A percentile compares a stretch with the other conserved stretches of the same genome.
Conservation (phyloP, 2,888 invertebrate genomes). For the Nymphalis urticae region DNA sequence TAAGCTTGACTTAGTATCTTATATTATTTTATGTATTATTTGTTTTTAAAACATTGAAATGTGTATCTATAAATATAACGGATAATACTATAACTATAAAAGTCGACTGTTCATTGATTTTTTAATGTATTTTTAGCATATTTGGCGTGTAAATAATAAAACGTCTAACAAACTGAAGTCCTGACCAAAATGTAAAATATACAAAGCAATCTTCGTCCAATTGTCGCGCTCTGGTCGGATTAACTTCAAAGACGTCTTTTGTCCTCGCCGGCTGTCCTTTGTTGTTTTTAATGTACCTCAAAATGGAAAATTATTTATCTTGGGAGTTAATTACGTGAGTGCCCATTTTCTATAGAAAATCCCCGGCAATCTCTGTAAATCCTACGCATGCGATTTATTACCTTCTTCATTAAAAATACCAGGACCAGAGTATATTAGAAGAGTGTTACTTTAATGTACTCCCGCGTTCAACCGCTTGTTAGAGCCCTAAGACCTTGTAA, state of each 20-base stretch:
- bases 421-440: conserved; percentile 48
- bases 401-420: conserved; percentile 38
- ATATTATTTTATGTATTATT: no score
- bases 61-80: no score
- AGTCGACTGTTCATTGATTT: no score
- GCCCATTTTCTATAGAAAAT: conserved; percentile 25
- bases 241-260: conserved; percentile 50
- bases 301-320: conserved; percentile 37
- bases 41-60: no score
- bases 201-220: conserved; percentile 45
- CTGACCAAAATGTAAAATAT: conserved; percentile 43
- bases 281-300: conserved; percentile 42
- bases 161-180: conserved; percentile 1
- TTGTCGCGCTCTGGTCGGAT: conserved; percentile 46
- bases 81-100: no score
- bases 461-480: conserved; percentile 30
- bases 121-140: no score
- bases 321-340: conserved; percentile 35
- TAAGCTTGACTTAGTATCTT: no score
- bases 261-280: conserved; percentile 48
- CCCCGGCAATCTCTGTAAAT: conserved; percentile 19
- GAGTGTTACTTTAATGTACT: conserved; percentile 33
- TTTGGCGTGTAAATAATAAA: not conserved
- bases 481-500: conserved; percentile 21
- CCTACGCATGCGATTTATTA: conserved; percentile 31